Evolutionary conservation across 2,888 invertebrate genomes (phyloP), one percentile per base, ranked within the genome.

Genomic region (Lasiommata megera): DNA sequence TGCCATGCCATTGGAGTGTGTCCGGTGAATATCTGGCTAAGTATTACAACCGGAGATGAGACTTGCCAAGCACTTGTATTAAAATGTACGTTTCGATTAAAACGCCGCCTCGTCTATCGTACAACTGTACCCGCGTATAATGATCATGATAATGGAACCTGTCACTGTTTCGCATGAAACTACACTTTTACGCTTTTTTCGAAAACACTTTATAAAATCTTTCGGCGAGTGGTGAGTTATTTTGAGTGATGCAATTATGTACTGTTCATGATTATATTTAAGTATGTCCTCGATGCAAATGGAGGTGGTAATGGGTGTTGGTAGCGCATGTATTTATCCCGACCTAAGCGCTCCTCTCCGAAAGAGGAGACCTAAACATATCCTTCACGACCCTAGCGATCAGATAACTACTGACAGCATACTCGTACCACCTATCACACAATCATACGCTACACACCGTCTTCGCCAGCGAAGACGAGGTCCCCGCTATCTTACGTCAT

Each of bases 1-100:
- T 52, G 60, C 38, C 29, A 9, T 53, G 59, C 60, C 71, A 72
- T 72, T 78, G 77, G 67, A 76, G 76, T 76, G 75, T 79, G 78
- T 79, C 79, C 80, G 77, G 16, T 58, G 62, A 56, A 63, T 54
- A 53, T 50, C 70, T 46, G 40, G 43, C 41, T 50, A 47, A 61
- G 54, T 63, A 48, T 59, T 56, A 63, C 58, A 61, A 59, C 61
- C 56, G 63, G 63, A 63, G 61, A 63, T 63, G 63, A 61, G 56
- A 61, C 58, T 54, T 43, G 61, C 58, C 50, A 57, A 58, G 61
- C 52, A 38, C 52, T 54, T 54, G 54, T 43, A 51, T 56, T 59
- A 52, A 17, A 17, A 17, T 41, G 40, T 57, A 41, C 55, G 47
- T 55, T 56, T 52, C 38, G 61, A 55, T 55, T 53, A 52, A 48